These are phyloP conservation scores for Gila orcuttii DNA, from an alignment of 2,113 vertebrate species.

Conservation along the genomic window DNA sequence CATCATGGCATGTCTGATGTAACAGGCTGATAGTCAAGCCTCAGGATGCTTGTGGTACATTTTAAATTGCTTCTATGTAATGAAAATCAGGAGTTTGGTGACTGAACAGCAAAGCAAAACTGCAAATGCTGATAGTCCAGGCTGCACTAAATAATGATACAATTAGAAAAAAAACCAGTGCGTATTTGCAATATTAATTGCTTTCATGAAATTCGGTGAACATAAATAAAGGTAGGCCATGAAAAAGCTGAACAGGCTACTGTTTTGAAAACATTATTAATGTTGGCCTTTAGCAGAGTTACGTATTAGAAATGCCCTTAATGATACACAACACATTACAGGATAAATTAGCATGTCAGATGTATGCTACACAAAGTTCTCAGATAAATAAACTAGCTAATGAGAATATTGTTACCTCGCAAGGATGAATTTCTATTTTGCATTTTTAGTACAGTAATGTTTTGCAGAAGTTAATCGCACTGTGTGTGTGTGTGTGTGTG, in stretches of 20 bases:
- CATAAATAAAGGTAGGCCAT: background rate
- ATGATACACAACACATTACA: background rate
- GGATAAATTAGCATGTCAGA: constrained; percentile 9
- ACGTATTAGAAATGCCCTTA: background rate
- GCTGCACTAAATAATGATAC: background rate
- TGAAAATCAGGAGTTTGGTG: background rate
- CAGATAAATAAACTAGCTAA: constrained; percentile 31
- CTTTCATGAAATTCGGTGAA: constrained; percentile 1
- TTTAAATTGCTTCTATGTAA: constrained; percentile 13
- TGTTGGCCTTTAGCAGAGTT: constrained; percentile 12
- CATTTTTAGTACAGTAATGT: constrained; percentile 1
- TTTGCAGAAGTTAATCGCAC: background rate
- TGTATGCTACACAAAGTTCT: background rate
- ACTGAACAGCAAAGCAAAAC: background rate
- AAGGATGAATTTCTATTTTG: constrained; percentile 30
- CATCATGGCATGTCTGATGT: background rate
- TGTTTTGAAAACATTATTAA: constrained; percentile 30
- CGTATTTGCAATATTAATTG: background rate
- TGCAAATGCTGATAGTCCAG: background rate
- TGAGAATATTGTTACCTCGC: constrained; percentile 6
- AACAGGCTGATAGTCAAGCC: constrained; percentile 18
- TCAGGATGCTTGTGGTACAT: background rate
- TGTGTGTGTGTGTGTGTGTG: background rate
- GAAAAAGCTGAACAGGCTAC: background rate
- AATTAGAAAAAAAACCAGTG: background rate